phyloP scores from a whole-genome alignment of 2,797 vertebrate genomes.

The Rhinella marina region DNA sequence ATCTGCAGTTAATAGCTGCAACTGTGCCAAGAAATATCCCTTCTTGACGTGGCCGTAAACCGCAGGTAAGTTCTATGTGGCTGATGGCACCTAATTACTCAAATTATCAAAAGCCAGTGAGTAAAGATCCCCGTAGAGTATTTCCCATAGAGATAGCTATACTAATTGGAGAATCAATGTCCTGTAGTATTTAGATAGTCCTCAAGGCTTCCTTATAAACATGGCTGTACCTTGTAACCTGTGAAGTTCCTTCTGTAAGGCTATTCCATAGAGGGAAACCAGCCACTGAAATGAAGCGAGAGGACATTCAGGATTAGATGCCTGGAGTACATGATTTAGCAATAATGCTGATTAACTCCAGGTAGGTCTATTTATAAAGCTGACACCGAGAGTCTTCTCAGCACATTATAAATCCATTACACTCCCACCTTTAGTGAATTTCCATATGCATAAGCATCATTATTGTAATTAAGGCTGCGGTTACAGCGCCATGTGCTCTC shows the following conservation, averaged over 20 bases:
- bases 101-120: too few relatives aligned
- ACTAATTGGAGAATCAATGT: background rate
- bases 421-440: slow-evolving; percentile 42
- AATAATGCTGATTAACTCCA: slow-evolving; percentile 42
- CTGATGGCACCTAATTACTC: too few relatives aligned
- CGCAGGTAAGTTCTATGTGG: too few relatives aligned
- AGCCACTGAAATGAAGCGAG: slow-evolving; percentile 12
- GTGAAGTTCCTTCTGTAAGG: background rate
- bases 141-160: too few relatives aligned
- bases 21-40: too few relatives aligned
- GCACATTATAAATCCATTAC: slow-evolving; percentile 56
- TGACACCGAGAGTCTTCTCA: slow-evolving; percentile 9
- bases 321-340: slow-evolving; percentile 22
- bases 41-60: too few relatives aligned
- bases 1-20: too few relatives aligned
- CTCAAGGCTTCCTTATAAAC: background rate
- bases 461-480: slow-evolving; percentile 45
- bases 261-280: too few relatives aligned
- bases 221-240: background rate
- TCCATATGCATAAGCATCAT: slow-evolving; percentile 38
- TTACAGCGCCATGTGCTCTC: background rate
- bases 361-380: slow-evolving; percentile 50
- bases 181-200: background rate
- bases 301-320: slow-evolving; percentile 11
- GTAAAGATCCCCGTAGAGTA: too few relatives aligned